phyloP scores from a whole-genome alignment of 1,140 invertebrate species.

The Condylostylus longicornis region DNA sequence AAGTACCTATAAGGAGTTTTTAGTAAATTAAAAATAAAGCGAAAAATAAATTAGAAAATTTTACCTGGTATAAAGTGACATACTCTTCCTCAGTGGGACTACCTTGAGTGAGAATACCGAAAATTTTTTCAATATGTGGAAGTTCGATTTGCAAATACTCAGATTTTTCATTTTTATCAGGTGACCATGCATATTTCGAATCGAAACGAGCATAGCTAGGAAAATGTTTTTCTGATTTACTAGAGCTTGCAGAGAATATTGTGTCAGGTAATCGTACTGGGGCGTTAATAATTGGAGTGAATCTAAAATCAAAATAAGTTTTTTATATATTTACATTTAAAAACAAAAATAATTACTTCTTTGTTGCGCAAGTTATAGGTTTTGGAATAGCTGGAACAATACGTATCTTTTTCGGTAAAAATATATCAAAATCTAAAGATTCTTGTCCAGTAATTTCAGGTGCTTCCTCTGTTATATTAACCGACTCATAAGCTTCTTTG shows the following conservation, averaged over 20 bases:
- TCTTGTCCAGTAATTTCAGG: no score
- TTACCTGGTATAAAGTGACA: constrained; percentile 52
- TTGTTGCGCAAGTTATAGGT: constrained; percentile 36
- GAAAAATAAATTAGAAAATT: not conserved
- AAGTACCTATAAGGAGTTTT: constrained; percentile 33
- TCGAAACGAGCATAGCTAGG: constrained; percentile 37
- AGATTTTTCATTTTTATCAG: constrained; percentile 36
- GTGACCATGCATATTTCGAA: constrained; percentile 45
- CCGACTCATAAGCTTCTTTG: constrained; percentile 7
- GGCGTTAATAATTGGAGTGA: constrained; percentile 39
- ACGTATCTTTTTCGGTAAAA: constrained; percentile 11
- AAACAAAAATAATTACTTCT: constrained; percentile 24
- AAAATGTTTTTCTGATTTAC: constrained; percentile 30
- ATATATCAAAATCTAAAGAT: no score
- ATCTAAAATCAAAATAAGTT: constrained; percentile 16
- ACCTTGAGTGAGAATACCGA: constrained; percentile 55
- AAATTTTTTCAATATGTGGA: constrained; percentile 43
- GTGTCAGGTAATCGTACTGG: constrained; percentile 36
- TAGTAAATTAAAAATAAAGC: not conserved
- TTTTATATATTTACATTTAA: not conserved
- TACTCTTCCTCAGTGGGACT: constrained; percentile 47
- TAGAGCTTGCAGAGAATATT: constrained; percentile 44
- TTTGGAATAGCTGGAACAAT: constrained; percentile 34
- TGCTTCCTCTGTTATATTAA: not conserved
- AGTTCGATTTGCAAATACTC: constrained; percentile 60